Percentiles rank a stretch among this genome's conserved stretches.
Conservation (phyloP, 1,140 invertebrate species). For the Macrostomum lignano region DNA sequence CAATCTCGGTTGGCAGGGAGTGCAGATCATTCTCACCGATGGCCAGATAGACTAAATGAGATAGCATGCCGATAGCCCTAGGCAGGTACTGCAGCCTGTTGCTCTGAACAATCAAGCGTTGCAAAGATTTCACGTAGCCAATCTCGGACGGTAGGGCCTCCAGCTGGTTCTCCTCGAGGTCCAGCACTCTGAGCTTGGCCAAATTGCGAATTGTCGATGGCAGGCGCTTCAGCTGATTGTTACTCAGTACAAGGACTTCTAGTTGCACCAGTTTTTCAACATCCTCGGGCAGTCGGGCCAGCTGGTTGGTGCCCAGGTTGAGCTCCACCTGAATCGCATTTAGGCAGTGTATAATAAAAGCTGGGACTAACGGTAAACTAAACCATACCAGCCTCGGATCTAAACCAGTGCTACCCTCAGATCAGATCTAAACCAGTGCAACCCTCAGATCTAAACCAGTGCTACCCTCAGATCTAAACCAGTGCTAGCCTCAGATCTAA, state of each 20-base stretch:
- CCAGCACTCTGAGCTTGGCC: conserved; percentile 20
- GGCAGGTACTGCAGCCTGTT: conserved; percentile 68
- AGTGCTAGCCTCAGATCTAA: no score
- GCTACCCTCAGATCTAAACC: no score
- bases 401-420: no score
- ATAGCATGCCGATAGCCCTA: conserved; percentile 57
- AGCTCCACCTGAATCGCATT: conserved; percentile 34
- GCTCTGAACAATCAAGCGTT: conserved; percentile 64
- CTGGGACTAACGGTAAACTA: no score
- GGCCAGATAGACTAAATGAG: conserved; percentile 62
- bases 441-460: no score
- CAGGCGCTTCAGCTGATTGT: conserved; percentile 52
- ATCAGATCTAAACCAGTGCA: no score
- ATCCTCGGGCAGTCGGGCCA: conserved; percentile 66
- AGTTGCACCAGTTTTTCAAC: conserved; percentile 75
- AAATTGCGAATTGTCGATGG: conserved; percentile 24
- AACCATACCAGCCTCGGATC: no score
- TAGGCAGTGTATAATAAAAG: no score
- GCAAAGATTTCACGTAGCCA: conserved; percentile 40
- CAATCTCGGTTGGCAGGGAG: conserved; percentile 77
- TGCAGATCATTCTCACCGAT: conserved; percentile 86
- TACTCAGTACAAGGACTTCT: conserved; percentile 78
- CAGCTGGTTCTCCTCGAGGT: conserved; percentile 28
- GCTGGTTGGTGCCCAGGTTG: conserved; percentile 27
- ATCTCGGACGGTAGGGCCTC: conserved; percentile 25